These are phyloP conservation scores for Pimephales promelas DNA, from an alignment of 2,113 vertebrate genomes.

Conservation along the genomic window DNA sequence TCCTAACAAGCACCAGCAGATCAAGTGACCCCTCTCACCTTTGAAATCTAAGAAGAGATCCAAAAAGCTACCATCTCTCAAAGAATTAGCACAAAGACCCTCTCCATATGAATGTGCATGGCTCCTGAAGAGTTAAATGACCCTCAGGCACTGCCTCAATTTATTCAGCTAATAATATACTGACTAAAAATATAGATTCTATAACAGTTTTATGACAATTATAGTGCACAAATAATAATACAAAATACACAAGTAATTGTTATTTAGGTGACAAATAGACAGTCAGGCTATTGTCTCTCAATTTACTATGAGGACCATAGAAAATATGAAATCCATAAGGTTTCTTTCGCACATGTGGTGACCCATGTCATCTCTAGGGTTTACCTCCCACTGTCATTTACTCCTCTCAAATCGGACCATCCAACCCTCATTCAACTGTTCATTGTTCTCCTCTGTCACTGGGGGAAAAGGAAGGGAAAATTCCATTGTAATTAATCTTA, in stretches of 20 bases:
- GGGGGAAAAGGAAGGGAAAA: constrained; percentile 38
- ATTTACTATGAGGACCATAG: constrained; percentile 15
- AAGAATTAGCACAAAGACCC: constrained; percentile 50
- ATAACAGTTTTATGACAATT: not conserved
- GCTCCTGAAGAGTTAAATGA: constrained; percentile 39
- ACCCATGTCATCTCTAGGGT: constrained; percentile 30
- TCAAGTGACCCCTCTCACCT: constrained; percentile 69
- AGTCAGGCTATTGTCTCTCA: not conserved
- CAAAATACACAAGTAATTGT: not conserved
- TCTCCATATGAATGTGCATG: constrained; percentile 24
- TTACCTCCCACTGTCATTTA: constrained; percentile 29
- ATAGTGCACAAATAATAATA: not conserved
- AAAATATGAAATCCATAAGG: constrained; percentile 1
- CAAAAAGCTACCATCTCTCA: constrained; percentile 60
- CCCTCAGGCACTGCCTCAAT: constrained; percentile 39
- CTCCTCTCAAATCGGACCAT: constrained; percentile 31
- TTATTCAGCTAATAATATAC: not conserved
- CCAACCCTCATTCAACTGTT: constrained; percentile 15
- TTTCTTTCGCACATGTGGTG: constrained; percentile 41
- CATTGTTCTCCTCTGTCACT: constrained; percentile 30
- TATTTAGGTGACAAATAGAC: not conserved
- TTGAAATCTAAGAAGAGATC: constrained; percentile 68
- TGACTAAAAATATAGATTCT: not conserved
- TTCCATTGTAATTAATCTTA: constrained; percentile 25
- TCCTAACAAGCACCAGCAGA: constrained; percentile 49